A percentile compares a stretch with the other conserved stretches of the same genome.
Conservation (phyloP, 2,888 invertebrate genomes). For the Harpagoxenus sublaevis region DNA sequence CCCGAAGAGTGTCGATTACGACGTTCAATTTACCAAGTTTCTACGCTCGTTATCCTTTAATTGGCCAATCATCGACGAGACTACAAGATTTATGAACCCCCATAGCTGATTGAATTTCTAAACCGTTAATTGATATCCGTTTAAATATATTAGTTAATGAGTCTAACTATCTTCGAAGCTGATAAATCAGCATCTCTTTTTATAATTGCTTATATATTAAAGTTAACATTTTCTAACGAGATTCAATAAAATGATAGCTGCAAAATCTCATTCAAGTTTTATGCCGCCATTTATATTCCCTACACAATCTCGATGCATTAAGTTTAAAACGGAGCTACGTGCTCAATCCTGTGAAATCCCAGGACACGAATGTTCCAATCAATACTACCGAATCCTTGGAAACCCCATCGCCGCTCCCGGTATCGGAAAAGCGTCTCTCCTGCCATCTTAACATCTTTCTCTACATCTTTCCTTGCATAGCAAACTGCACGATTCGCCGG, state of each 20-base stretch:
- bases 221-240: not conserved
- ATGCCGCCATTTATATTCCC: not conserved
- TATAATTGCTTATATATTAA: not conserved
- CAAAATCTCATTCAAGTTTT: not conserved
- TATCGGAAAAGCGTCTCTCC: not conserved
- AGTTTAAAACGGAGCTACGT: constrained; percentile 38
- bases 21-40: constrained; percentile 41
- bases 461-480: not conserved
- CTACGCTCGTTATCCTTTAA: constrained; percentile 48
- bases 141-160: constrained; percentile 23
- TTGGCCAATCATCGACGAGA: constrained; percentile 43
- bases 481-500: not conserved
- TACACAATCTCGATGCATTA: not conserved
- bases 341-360: constrained; percentile 33
- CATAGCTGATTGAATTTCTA: constrained; percentile 21
- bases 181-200: not conserved
- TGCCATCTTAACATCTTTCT: constrained; percentile 9
- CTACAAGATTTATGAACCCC: constrained; percentile 30
- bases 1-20: constrained; percentile 14
- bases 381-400: constrained; percentile 48
- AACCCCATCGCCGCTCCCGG: not conserved
- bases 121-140: constrained; percentile 32
- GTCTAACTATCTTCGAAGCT: not conserved
- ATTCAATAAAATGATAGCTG: not conserved
- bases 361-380: constrained; percentile 45